Percentiles rank a stretch among this genome's conserved stretches.
Evolutionary conservation across 2,888 invertebrate genomes (phyloP).

Genomic region (Amphipyra berbera): DNA sequence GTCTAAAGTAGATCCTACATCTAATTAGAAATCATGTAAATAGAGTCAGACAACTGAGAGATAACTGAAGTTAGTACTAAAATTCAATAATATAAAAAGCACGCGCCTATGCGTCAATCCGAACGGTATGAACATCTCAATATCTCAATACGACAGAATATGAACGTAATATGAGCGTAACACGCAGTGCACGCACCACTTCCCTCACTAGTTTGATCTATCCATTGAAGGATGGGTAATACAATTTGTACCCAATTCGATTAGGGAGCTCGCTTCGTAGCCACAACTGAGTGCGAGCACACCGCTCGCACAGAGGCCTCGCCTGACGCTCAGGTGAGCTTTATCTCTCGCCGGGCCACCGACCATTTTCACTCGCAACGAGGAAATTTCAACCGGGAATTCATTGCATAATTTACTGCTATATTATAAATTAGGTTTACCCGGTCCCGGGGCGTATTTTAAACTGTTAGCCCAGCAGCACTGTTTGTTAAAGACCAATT

Average conservation of each 20-base stretch:
- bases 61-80: not conserved
- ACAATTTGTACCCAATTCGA: constrained; percentile 58
- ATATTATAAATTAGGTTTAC: constrained; percentile 77
- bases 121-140: constrained; percentile 24
- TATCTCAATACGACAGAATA: constrained; percentile 24
- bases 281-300: constrained; percentile 52
- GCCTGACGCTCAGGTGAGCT: constrained; percentile 61
- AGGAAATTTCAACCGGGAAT: constrained; percentile 72
- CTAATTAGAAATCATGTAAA: no score
- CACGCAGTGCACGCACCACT: constrained; percentile 48
- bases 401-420: constrained; percentile 78
- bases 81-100: not conserved
- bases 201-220: constrained; percentile 56
- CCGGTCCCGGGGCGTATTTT: constrained; percentile 67
- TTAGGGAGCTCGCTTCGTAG: constrained; percentile 47
- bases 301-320: constrained; percentile 39
- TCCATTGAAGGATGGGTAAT: constrained; percentile 59
- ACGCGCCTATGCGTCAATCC: not conserved
- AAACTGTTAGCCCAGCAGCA: constrained; percentile 68
- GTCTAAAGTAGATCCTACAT: no score
- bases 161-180: constrained; percentile 3
- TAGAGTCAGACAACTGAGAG: no score
- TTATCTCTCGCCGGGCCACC: constrained; percentile 67
- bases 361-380: constrained; percentile 69
- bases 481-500: constrained; percentile 74